Evolutionary conservation across 2,888 invertebrate genomes (phyloP).

Genomic region (Parthenolecanium corni): DNA sequence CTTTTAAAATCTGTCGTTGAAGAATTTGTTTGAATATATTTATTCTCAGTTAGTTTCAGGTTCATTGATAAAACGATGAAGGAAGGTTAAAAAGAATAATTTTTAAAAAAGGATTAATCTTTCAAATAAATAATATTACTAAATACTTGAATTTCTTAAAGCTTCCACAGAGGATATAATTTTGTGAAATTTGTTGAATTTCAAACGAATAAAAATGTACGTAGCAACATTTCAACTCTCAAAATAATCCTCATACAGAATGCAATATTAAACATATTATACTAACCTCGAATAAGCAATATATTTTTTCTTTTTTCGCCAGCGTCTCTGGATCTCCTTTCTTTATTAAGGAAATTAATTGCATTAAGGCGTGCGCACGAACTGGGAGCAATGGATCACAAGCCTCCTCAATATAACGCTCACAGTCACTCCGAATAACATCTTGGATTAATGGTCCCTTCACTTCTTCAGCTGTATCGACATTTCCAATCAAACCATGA

Average conservation of each 20-base stretch:
- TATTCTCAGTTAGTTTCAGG: too few relatives aligned
- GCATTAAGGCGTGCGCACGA: constrained; percentile 65
- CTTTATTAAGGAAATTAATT: constrained; percentile 59
- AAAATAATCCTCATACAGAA: too few relatives aligned
- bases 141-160: too few relatives aligned
- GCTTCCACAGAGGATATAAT: too few relatives aligned
- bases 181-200: constrained; percentile 9
- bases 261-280: too few relatives aligned
- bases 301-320: constrained; percentile 52
- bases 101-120: too few relatives aligned
- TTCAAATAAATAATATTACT: too few relatives aligned
- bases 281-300: constrained; percentile 59
- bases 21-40: too few relatives aligned
- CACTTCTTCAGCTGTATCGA: constrained; percentile 4
- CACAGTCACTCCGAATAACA: constrained; percentile 41
- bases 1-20: too few relatives aligned
- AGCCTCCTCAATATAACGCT: constrained; percentile 53
- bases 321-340: constrained; percentile 51
- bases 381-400: constrained; percentile 63
- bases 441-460: constrained; percentile 21
- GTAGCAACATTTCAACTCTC: too few relatives aligned
- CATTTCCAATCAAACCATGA: constrained; percentile 34
- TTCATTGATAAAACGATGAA: too few relatives aligned
- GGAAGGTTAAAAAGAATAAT: too few relatives aligned
- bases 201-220: background rate